Base-by-base conservation (phyloP, 2,888 invertebrate species). In the Eristalinus aeneus region DNA sequence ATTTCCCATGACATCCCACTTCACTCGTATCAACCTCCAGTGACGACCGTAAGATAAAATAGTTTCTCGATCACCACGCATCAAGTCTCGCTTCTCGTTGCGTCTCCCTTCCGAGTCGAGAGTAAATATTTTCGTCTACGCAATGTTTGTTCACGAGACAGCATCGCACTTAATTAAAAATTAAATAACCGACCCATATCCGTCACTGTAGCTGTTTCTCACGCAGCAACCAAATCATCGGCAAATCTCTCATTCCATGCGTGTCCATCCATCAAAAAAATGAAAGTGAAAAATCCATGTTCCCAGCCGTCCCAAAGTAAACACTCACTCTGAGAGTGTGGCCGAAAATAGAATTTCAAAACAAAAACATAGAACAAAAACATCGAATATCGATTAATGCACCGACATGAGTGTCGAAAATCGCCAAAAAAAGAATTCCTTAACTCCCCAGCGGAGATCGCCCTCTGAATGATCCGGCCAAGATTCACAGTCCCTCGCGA, bases 381-480 rank as follows among this genome's bases (percentile, higher is more conserved):
- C 68, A 85, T 73, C 67, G 76, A 76, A 75, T 58, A 72, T 54
- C 64, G 68, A 79, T 80, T 63, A 63, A 72, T 60, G 39, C 58
- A 74, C 58, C 68, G 53, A 6, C 39, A 16, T 61, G 46, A 64
- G 53, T 34, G 60, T 75, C 61, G 12, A 76, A 72, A 85, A 76
- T 76, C 60, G 63, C 80, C 72, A 80, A 84, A 77, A 85, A 76
- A 63, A 85, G 75, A 53, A 75, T 61, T 71, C 64, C 65, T 12
- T 54, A 67, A 32, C 31, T 22, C 12, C 54, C 9, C 22, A 23
- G 2, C 53, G 2, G 36, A 34, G 46, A 75, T 12, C 11, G 31
- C 5, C 16, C 8, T 8, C n/a, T 46, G 46, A 46, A 46, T 27
- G 16, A 58, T 36, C 23, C 23, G 3, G n/a, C 27, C 23, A 61